A percentile compares a stretch with the other conserved stretches of the same genome.
phyloP scores from a whole-genome alignment of 2,888 invertebrate genomes.

The Conchocele bisecta region DNA sequence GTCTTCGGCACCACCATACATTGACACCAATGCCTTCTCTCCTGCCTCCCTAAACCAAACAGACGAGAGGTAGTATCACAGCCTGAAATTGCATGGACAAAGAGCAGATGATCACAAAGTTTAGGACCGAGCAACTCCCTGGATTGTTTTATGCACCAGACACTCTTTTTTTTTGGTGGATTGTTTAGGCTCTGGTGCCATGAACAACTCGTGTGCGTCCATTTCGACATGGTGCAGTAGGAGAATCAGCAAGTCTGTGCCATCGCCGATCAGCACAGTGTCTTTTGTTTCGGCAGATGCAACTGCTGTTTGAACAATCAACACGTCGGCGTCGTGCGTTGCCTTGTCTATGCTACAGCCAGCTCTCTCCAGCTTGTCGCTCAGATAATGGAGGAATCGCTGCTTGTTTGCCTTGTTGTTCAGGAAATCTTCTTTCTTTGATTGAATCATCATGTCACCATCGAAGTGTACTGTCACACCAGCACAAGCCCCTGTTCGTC shows the following conservation, averaged over 20 bases:
- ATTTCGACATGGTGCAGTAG: constrained; percentile 54
- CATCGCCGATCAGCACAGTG: constrained; percentile 65
- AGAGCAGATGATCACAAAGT: constrained; percentile 30
- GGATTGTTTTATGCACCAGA: constrained; percentile 42
- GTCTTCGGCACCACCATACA: constrained; percentile 14
- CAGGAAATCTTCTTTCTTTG: constrained; percentile 63
- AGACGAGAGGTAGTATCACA: constrained; percentile 59
- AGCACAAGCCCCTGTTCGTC: constrained; percentile 46
- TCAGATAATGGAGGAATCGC: constrained; percentile 42
- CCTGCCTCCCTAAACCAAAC: constrained; percentile 50
- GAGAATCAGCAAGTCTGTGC: constrained; percentile 68
- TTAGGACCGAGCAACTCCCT: constrained; percentile 25
- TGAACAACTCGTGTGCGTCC: constrained; percentile 28
- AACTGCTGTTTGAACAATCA: constrained; percentile 62
- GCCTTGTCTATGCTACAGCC: constrained; percentile 49
- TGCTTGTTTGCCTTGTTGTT: constrained; percentile 51
- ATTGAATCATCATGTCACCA: constrained; percentile 39
- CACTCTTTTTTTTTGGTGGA: constrained; percentile 11
- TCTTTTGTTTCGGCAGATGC: constrained; percentile 1
- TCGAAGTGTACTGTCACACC: constrained; percentile 47
- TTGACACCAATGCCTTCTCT: constrained; percentile 22
- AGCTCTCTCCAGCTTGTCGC: constrained; percentile 15
- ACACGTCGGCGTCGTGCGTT: constrained; percentile 63
- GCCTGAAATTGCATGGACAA: constrained; percentile 55
- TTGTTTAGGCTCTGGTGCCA: constrained; percentile 36